Conservation (phyloP, 2,113 vertebrate genomes). For the Lucifuga dentata region DNA sequence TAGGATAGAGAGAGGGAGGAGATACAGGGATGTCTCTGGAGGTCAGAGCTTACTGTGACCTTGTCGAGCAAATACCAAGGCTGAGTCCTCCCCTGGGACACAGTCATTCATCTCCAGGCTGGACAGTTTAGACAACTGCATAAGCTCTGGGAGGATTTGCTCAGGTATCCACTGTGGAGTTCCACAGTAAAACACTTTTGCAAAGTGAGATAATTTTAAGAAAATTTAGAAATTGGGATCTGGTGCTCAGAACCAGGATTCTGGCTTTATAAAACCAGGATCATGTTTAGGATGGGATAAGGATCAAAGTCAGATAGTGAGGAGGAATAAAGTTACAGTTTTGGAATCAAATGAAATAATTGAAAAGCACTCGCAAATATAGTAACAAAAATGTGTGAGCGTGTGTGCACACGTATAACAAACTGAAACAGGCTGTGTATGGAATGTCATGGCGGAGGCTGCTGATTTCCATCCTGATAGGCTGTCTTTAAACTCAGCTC, state of each 20-base stretch:
- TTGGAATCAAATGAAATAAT: slow-evolving; percentile 20
- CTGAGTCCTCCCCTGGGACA: slow-evolving; percentile 17
- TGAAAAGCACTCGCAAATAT: slow-evolving; percentile 11
- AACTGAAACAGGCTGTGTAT: slow-evolving; percentile 40
- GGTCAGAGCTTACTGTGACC: slow-evolving; percentile 25
- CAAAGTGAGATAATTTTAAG: background rate
- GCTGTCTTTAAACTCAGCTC: slow-evolving; percentile 47
- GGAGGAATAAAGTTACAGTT: background rate
- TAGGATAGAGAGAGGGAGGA: background rate
- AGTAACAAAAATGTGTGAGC: slow-evolving; percentile 19
- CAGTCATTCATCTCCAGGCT: slow-evolving; percentile 13
- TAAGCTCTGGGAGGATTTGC: background rate
- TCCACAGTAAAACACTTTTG: background rate
- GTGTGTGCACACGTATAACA: slow-evolving; percentile 14
- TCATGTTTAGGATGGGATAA: slow-evolving; percentile 1
- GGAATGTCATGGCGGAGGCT: slow-evolving; percentile 50
- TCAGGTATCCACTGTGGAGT: too few species aligned
- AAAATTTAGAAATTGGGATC: too few species aligned
- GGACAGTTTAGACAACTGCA: slow-evolving; percentile 20
- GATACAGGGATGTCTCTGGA: background rate
- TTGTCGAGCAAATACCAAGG: slow-evolving; percentile 25
- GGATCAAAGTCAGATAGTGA: slow-evolving; percentile 4
- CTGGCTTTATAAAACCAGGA: background rate
- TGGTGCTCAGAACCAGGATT: too few species aligned
- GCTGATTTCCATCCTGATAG: slow-evolving; percentile 51